Base-by-base conservation (phyloP, 2,888 invertebrate species). In the Uloborus plumipes region DNA sequence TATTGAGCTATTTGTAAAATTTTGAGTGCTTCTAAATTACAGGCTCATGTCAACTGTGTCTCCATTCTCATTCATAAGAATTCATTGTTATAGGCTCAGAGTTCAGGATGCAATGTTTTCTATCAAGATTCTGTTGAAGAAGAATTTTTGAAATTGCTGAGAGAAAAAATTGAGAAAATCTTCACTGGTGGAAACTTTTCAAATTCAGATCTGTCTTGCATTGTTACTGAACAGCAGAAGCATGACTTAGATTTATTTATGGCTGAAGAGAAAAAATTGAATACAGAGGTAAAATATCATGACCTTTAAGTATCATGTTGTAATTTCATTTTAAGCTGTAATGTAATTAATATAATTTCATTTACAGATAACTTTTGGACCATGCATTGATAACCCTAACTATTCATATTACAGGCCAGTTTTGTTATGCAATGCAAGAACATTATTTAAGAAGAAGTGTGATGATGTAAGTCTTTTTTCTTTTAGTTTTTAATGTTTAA, bases 121-220 rank as follows among this genome's bases (percentile, higher is more conserved):
- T 14, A 75, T 49, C 79, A 84, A 67, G 71, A 75, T 26, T 79
- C 79, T 20, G 39, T 79, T 39, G 20, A 70, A 58, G 22, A 76
- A 49, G 71, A 71, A 26, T 71, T 82, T 49, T 6, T 66, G 26
- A 9, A 58, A n/a, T 31, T 66, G 2, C 20, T 82, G 14, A 53
- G 53, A 62, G 20, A 26, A 1, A 51, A 49, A 50, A 22, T 80
- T 59, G 14, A 31, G 15, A 69, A 67, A 13, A 49, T 73, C n/a
- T 18, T n/a, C 14, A 31, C 67, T 69, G 69, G 79, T 16, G 13
- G n/a, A 15, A 62, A 49, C 49, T 22, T 64, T 16, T 7, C 61
- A 15, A 55, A 67, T 55, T n/a, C 67, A n/a, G 79, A 73, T 62
- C 11, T 80, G 50, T 55, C 73, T 26, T 53, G 79, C 20, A 53